Percentiles rank a stretch among this genome's conserved stretches.
phyloP scores from a whole-genome alignment of 2,113 vertebrate genomes.

The Odobenus rosmarus region DNA sequence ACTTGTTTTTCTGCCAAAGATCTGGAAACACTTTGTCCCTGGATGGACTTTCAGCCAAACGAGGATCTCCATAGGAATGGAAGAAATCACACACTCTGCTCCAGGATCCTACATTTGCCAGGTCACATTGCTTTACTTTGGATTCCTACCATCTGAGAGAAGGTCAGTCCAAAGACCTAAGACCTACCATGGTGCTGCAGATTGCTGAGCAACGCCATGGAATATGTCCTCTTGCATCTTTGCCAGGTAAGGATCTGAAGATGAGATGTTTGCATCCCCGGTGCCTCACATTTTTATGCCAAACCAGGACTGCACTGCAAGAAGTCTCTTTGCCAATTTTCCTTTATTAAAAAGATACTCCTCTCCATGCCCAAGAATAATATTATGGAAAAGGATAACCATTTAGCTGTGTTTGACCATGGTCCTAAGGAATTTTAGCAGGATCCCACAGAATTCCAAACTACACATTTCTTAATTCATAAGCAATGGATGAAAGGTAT shows the following conservation, averaged over 20 bases:
- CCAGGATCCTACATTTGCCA: constrained; percentile 38
- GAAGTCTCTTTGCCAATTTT: constrained; percentile 60
- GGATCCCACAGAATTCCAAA: constrained; percentile 66
- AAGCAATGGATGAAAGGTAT: background rate
- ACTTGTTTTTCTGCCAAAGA: constrained; percentile 68
- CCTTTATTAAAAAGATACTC: constrained; percentile 75
- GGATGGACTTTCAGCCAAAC: constrained; percentile 51
- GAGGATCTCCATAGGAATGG: constrained; percentile 71
- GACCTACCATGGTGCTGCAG: background rate
- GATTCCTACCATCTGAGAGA: constrained; percentile 48
- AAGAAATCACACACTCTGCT: constrained; percentile 65
- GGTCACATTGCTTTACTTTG: constrained; percentile 68
- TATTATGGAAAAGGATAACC: constrained; percentile 69
- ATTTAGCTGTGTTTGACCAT: constrained; percentile 59
- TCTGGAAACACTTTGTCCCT: constrained; percentile 74
- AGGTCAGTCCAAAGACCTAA: constrained; percentile 19
- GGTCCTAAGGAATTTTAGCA: constrained; percentile 64
- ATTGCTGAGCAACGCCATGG: background rate
- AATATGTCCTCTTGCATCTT: background rate
- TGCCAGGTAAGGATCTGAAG: constrained; percentile 57
- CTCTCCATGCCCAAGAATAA: constrained; percentile 72
- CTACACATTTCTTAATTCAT: constrained; percentile 23
- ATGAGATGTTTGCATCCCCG: constrained; percentile 52
- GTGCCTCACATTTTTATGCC: constrained; percentile 58
- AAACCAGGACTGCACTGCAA: constrained; percentile 56